phyloP scores from a whole-genome alignment of 1,140 invertebrate genomes.

The Bombus ignitus region DNA sequence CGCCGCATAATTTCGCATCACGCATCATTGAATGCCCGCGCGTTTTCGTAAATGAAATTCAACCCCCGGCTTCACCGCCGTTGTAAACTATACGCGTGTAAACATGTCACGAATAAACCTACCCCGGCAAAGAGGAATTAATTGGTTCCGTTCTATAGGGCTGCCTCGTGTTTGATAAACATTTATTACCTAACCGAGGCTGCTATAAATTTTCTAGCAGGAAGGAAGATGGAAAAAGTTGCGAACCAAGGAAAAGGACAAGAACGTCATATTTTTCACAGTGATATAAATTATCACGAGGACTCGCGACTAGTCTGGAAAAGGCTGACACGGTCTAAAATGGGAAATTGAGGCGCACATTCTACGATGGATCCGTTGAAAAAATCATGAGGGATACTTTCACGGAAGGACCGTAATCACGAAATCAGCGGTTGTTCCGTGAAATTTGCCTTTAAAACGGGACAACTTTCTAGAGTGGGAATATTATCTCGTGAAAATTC shows the following conservation, averaged over 20 bases:
- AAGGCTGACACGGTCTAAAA: conserved; percentile 12
- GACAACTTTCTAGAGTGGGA: neutral
- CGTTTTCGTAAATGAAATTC: conserved; percentile 30
- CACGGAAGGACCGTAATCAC: conserved; percentile 14
- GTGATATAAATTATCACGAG: neutral
- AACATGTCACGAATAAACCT: conserved; percentile 23
- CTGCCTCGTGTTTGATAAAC: neutral
- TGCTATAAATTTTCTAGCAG: neutral
- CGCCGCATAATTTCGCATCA: conserved; percentile 26
- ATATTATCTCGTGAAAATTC: conserved; percentile 46
- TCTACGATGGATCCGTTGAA: neutral
- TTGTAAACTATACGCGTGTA: neutral
- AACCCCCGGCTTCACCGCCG: neutral
- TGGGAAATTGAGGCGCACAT: neutral
- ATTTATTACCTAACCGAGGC: neutral
- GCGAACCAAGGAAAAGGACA: neutral
- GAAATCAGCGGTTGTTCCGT: conserved; percentile 24
- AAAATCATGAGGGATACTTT: conserved; percentile 35
- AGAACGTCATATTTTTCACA: too few relatives aligned
- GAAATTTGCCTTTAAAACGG: neutral
- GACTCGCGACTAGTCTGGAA: neutral
- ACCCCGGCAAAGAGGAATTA: neutral
- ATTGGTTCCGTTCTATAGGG: neutral
- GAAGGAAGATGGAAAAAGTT: neutral
- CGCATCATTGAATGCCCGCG: conserved; percentile 15